These are phyloP conservation scores for Pachyuromys duprasi DNA, from an alignment of 2,797 vertebrate species.

Conservation along the genomic window DNA sequence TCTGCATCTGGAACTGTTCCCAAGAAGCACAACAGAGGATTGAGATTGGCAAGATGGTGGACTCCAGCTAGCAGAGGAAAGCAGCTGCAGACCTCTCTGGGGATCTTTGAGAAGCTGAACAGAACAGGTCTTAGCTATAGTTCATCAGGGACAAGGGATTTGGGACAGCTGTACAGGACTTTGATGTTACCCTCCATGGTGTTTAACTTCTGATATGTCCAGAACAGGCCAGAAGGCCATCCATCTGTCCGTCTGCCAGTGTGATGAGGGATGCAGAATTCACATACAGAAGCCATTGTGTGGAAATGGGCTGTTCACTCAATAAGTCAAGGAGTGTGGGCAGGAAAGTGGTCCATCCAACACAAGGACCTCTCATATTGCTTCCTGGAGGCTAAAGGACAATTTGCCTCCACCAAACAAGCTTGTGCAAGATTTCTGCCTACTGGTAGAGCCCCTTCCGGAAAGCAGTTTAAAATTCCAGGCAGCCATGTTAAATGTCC, in stretches of 20 bases:
- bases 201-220: neutral
- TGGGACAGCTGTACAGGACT: neutral
- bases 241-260: neutral
- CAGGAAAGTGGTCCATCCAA: neutral
- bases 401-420: neutral
- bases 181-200: neutral
- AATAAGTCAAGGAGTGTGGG: neutral
- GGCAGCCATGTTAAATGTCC: neutral
- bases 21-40: neutral
- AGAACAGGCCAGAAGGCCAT: neutral
- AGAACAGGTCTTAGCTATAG: neutral
- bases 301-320: neutral
- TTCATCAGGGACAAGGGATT: neutral
- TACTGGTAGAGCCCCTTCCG: neutral
- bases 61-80: neutral
- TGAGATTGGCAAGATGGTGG: neutral
- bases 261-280: neutral
- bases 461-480: neutral
- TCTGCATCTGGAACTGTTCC: neutral
- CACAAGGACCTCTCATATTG: neutral
- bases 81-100: neutral
- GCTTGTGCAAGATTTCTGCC: neutral
- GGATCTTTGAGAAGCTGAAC: neutral
- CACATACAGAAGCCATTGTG: neutral
- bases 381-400: neutral